These are phyloP conservation scores for Cephus pulcher DNA, from an alignment of 2,888 invertebrate genomes.

Conservation along the genomic window DNA sequence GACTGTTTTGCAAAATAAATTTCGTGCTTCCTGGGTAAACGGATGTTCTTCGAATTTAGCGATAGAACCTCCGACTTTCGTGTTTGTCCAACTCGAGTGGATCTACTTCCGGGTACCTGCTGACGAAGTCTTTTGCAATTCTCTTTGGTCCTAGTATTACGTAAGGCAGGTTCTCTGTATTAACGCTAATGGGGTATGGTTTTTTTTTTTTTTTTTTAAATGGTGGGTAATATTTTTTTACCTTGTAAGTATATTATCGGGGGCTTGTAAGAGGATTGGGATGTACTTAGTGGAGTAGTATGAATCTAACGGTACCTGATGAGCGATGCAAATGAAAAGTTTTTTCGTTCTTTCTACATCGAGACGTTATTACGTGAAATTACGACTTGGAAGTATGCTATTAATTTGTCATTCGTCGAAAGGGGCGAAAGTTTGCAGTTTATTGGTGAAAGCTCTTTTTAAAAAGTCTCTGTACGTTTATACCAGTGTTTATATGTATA, in stretches of 20 bases:
- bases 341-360: constrained; percentile 37
- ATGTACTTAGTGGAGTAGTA: not conserved
- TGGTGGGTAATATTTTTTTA: not conserved
- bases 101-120: constrained; percentile 25
- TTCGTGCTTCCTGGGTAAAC: constrained; percentile 32
- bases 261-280: not conserved
- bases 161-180: not conserved
- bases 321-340: constrained; percentile 33
- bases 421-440: not conserved
- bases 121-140: constrained; percentile 27
- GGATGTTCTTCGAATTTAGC: constrained; percentile 26
- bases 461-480: not conserved
- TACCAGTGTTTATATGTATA: not conserved
- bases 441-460: not conserved
- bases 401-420: constrained; percentile 43
- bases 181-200: not conserved
- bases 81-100: constrained; percentile 28
- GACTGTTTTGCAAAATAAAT: not conserved
- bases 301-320: not conserved
- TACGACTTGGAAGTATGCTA: constrained; percentile 38
- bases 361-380: constrained; percentile 11
- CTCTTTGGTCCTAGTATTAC: constrained; percentile 24
- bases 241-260: not conserved
- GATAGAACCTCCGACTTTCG: constrained; percentile 15
- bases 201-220: constrained; percentile 8